Conservation (phyloP, 2,113 vertebrate species). For the Sisor rabdophorus region DNA sequence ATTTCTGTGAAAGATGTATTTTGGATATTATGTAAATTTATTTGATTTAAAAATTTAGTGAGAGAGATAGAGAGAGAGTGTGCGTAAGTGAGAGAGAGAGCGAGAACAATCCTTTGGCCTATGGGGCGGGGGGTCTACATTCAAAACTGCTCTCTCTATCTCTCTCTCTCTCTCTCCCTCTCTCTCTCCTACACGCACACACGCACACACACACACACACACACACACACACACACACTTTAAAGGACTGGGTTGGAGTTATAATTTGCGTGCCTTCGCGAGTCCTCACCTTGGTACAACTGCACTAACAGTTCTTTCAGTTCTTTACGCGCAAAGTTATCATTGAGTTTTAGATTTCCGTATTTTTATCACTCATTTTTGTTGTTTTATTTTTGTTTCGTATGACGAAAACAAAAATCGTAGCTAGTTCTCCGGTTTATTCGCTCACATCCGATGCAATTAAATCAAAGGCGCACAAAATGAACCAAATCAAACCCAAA, state of each 20-base stretch:
- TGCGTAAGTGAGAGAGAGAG: slow-evolving; percentile 11
- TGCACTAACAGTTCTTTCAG: too few relatives aligned
- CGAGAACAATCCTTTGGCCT: not conserved
- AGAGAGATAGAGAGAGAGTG: not conserved
- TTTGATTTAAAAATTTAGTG: not conserved
- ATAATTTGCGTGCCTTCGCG: not conserved
- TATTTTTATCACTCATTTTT: not conserved
- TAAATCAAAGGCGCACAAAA: slow-evolving; percentile 51
- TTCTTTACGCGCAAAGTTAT: not conserved
- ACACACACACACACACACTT: not conserved
- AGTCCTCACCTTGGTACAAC: not conserved
- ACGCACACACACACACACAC: not conserved
- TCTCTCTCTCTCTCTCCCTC: too few relatives aligned
- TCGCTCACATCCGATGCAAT: slow-evolving; percentile 46
- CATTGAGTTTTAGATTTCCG: not conserved
- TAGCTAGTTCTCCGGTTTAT: slow-evolving; percentile 19
- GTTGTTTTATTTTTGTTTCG: not conserved
- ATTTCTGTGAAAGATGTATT: not conserved
- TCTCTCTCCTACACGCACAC: too few relatives aligned
- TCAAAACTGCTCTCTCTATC: not conserved
- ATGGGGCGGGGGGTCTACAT: not conserved
- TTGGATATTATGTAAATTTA: too few relatives aligned
- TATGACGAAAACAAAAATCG: slow-evolving; percentile 50
- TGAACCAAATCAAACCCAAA: slow-evolving; percentile 62
- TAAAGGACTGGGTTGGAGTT: not conserved